Evolutionary conservation across 2,113 vertebrate genomes (phyloP), one percentile per base, ranked within the genome.

Genomic region (Otis tarda): DNA sequence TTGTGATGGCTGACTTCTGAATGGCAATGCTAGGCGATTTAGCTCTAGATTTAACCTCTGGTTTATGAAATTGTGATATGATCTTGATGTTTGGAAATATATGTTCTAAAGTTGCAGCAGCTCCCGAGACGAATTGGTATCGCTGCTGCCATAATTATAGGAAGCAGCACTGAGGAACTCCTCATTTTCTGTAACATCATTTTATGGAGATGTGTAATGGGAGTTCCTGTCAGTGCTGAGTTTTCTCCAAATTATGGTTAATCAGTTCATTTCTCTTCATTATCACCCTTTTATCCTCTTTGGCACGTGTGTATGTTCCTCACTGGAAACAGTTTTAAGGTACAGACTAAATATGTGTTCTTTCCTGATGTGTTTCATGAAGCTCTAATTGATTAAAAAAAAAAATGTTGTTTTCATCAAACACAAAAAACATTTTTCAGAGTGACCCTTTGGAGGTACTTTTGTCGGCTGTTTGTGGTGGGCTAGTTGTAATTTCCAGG

Each of bases 61-160:
- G 33, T 68, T 95, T 95, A 78, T 94, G 95, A 88, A 97, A 90
- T 93, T 86, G 75, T 76, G 47, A 45, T 95, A 57, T 21, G 83
- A 64, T 90, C 50, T 89, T 91, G 35, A 33, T 96, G 35, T 93
- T 88, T 91, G 50, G 35, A 60, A 70, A 57, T 81, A 71, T 22
- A n/a, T 28, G 23, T 85, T 93, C 90, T 96, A 60, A 94, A 95
- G 96, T 97, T 97, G 71, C 91, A 93, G 33, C 83, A 83, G 93
- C 93, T 96, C 92, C 89, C 31, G 41, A 87, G 87, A 83, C 56
- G 65, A 67, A 92, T 93, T 86, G 75, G 63, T 94, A 60, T 88
- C 68, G 69, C 71, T 79, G 7, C 79, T 65, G 37, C 83, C 2
- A 0, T 96, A 93, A 96, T 95, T 92, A 64, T 65, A 88, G 93